A percentile compares a stretch with the other conserved stretches of the same genome.
Evolutionary conservation across 35 echinoderm and acorn worm genomes (phyloP).

Genomic region (Strongylocentrotus purpuratus): DNA sequence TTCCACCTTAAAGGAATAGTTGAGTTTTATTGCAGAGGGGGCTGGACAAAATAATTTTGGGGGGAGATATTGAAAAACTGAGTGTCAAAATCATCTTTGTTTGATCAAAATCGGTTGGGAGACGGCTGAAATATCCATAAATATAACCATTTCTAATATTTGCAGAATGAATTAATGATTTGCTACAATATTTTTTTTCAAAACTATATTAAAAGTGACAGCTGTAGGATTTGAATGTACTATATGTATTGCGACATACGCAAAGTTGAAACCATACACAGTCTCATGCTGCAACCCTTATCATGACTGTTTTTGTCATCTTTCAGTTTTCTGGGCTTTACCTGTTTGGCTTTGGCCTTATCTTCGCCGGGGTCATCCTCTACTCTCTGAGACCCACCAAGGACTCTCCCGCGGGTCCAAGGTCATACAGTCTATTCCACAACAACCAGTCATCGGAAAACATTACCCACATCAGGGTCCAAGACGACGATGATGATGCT

Average conservation of each 20-base stretch:
- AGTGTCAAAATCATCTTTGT: no score
- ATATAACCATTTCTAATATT: no score
- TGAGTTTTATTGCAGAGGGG: background rate
- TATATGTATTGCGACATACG: no score
- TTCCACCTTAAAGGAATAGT: no score
- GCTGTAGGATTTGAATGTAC: no score
- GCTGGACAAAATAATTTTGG: background rate
- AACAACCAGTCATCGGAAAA: constrained; percentile 42
- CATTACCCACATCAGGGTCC: background rate
- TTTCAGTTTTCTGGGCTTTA: constrained; percentile 76
- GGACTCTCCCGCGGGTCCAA: constrained; percentile 24
- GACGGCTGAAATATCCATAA: no score
- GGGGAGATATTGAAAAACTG: no score
- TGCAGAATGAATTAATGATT: background rate
- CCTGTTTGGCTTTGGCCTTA: constrained; percentile 65
- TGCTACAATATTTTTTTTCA: no score
- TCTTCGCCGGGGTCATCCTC: constrained; percentile 66
- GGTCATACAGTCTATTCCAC: constrained; percentile 69
- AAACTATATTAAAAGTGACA: no score
- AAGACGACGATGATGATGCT: background rate
- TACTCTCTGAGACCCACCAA: constrained; percentile 64
- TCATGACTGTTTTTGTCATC: constrained; percentile 23
- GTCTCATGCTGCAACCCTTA: background rate
- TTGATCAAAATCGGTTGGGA: no score
- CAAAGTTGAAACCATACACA: no score